Conservation (phyloP, 2,113 vertebrate genomes). For the Hypomesus transpacificus region DNA sequence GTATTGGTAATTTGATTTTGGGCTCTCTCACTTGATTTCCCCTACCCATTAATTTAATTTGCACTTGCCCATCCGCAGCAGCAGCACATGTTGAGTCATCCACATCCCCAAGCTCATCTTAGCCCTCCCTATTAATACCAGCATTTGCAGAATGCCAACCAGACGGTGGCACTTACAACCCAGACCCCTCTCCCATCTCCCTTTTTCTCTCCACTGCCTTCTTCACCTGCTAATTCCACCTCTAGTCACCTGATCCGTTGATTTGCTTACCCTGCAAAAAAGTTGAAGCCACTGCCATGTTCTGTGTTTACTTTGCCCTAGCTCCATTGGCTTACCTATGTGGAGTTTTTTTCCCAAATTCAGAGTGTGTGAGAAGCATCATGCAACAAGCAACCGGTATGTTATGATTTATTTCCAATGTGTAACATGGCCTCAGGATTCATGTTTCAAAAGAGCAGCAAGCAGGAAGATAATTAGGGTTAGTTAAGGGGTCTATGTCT, state of each 20-base stretch:
- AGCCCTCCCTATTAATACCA: slow-evolving; percentile 67
- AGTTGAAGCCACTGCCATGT: not conserved
- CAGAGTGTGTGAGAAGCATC: not conserved
- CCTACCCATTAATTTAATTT: slow-evolving; percentile 80
- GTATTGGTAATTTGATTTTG: slow-evolving; percentile 78
- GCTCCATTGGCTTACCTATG: no score
- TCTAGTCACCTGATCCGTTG: slow-evolving; percentile 43
- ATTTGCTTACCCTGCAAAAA: no score
- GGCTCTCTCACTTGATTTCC: slow-evolving; percentile 76
- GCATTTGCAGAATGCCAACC: slow-evolving; percentile 59
- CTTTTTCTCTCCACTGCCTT: slow-evolving; percentile 55
- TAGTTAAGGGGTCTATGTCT: slow-evolving; percentile 39
- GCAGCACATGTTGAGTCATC: slow-evolving; percentile 69
- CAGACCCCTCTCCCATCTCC: slow-evolving; percentile 38
- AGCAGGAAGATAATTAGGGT: slow-evolving; percentile 30
- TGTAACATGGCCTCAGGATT: slow-evolving; percentile 11
- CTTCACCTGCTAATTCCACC: slow-evolving; percentile 39
- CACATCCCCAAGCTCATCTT: slow-evolving; percentile 72
- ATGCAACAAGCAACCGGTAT: not conserved
- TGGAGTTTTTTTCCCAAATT: no score
- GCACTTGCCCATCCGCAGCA: slow-evolving; percentile 70
- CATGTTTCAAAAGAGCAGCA: slow-evolving; percentile 6
- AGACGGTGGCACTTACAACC: slow-evolving; percentile 30
- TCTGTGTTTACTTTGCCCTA: not conserved
- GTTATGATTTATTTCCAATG: not conserved